These are phyloP conservation scores for Hetaerina titia DNA, from an alignment of 2,888 invertebrate species.

Conservation along the genomic window DNA sequence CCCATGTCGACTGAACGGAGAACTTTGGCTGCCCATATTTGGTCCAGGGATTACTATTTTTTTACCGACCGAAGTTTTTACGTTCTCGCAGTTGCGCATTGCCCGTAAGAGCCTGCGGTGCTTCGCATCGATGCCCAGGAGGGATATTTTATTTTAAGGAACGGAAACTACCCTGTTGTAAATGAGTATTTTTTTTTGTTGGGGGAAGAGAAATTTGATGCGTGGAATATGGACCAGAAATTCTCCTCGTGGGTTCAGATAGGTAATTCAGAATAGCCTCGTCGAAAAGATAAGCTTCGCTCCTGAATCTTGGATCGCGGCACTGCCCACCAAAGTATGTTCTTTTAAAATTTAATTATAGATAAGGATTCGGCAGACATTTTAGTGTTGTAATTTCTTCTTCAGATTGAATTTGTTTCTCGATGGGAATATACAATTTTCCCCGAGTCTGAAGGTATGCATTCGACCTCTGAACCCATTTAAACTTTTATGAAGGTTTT, in stretches of 20 bases:
- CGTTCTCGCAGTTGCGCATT: neutral
- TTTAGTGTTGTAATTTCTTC: neutral
- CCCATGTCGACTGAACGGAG: neutral
- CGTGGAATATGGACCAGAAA: neutral
- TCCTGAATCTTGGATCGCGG: too few relatives aligned
- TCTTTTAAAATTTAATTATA: too few relatives aligned
- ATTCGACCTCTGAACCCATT: neutral
- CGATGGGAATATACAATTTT: neutral
- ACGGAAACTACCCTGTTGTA: neutral
- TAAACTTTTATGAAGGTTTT: neutral
- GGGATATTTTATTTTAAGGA: neutral
- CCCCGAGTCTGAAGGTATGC: neutral
- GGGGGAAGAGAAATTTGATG: neutral
- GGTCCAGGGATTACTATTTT: neutral
- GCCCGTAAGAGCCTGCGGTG: neutral
- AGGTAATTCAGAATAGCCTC: too few relatives aligned
- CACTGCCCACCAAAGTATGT: too few relatives aligned
- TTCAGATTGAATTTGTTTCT: neutral
- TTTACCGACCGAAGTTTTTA: neutral
- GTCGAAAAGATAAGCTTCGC: too few relatives aligned
- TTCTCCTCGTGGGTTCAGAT: neutral
- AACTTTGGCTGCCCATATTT: neutral
- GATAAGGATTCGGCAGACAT: neutral
- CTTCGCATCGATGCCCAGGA: neutral
- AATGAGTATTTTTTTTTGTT: neutral